Evolutionary conservation across 2,888 invertebrate species (phyloP).

Genomic region (Eremobia ochroleuca): DNA sequence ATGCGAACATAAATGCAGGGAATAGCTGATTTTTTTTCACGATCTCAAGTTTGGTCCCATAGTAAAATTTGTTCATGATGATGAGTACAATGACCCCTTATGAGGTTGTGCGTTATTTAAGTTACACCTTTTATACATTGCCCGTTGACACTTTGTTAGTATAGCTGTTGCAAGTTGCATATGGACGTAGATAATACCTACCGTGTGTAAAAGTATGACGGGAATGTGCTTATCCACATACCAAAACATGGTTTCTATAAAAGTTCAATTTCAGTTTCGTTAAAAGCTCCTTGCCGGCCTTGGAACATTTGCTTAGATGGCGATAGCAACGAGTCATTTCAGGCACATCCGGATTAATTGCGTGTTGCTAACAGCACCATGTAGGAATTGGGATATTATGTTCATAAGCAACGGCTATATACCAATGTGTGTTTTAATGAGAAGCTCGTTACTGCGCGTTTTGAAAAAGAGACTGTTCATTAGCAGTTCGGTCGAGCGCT

Average conservation of each 20-base stretch:
- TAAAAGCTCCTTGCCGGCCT: slow-evolving; percentile 56
- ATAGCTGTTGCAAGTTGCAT: slow-evolving; percentile 78
- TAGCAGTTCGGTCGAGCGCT: slow-evolving; percentile 22
- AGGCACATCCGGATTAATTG: slow-evolving; percentile 48
- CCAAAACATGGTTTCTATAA: slow-evolving; percentile 20
- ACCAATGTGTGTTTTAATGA: slow-evolving; percentile 32
- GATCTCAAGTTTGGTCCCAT: no score
- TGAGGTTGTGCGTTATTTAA: no score
- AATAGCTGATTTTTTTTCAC: no score
- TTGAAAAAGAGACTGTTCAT: slow-evolving; percentile 15
- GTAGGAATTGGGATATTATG: slow-evolving; percentile 33
- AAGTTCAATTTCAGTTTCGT: slow-evolving; percentile 26
- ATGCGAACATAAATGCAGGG: no score
- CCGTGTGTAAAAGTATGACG: slow-evolving; percentile 58
- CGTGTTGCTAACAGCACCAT: slow-evolving; percentile 34
- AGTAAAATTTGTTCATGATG: no score
- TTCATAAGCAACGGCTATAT: slow-evolving; percentile 9
- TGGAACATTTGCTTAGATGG: slow-evolving; percentile 13
- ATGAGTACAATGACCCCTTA: no score
- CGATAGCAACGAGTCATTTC: slow-evolving; percentile 35
- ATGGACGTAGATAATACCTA: slow-evolving; percentile 68
- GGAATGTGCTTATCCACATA: slow-evolving; percentile 62
- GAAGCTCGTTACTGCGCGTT: slow-evolving; percentile 34
- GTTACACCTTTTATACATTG: no score
- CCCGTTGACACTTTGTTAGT: slow-evolving; percentile 63